Evolutionary conservation across 2,888 invertebrate species (phyloP), one percentile per base, ranked within the genome.

Genomic region (Hipparchia semele): DNA sequence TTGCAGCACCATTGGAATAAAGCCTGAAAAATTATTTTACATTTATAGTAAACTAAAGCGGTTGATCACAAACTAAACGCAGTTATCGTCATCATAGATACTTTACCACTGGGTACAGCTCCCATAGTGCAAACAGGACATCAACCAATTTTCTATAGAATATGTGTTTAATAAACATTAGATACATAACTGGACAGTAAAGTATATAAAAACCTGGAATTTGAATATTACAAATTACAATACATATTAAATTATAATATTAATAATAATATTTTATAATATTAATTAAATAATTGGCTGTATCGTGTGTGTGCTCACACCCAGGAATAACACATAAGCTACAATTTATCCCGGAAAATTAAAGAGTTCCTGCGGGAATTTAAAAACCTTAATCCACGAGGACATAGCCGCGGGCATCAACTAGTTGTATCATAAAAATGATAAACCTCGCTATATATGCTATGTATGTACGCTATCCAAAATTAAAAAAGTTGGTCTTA

Each of bases 51-150:
- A 62, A 49, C 51, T 39, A 53, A 65, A 23, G 10, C 8, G 23
- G 51, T 8, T 6, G 23, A 23, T 23, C 23, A 23, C n/a, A 33
- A n/a, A 53, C 51, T 39, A 33, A 39, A 61, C 5, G 46, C n/a
- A 51, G 33, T 12, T 5, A 13, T 39, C 13, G 10, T 60, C 23
- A 60, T 8, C 1, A 39, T 60, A 60, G 59, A 75, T 73, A 69
- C 56, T 51, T 76, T 94, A 97, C 97, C 87, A 97, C 96, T 70
- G 97, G 96, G 88, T 97, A 97, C 72, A 96, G 94, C 88, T 97
- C 97, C 97, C 98, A 98, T 74, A 96, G 94, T 8, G 96, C 96
- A 83, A 97, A 96, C 66, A 97, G 89, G 51, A 95, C 90, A 85
- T 98, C 97, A 49, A 96, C 95, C 58, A 95, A 84, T 84, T 94